These are phyloP conservation scores for Ciona savignyi DNA, from an alignment of 23 tunicate genomes.

Conservation along the genomic window DNA sequence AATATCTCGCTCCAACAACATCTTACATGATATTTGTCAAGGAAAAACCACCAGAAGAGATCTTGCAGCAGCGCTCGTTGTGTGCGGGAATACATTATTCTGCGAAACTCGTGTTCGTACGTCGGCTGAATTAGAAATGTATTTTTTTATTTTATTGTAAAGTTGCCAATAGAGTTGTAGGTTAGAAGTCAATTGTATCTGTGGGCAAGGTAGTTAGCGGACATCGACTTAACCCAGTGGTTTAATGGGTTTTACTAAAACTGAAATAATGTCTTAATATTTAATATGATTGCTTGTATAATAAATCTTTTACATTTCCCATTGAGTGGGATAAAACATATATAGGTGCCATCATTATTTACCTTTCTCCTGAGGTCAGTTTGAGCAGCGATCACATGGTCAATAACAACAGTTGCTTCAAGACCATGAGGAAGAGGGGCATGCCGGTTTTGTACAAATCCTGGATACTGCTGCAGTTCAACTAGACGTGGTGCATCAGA, in stretches of 20 bases:
- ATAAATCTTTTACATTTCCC: too few species aligned
- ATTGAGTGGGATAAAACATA: too few species aligned
- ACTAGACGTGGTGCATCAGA: slow-evolving; percentile 81
- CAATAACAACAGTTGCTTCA: slow-evolving; percentile 44
- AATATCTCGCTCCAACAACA: too few species aligned
- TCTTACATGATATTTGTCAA: slow-evolving; percentile 67
- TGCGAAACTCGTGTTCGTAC: slow-evolving; percentile 24
- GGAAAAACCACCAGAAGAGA: slow-evolving; percentile 83
- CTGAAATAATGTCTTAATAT: too few species aligned
- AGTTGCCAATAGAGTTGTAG: too few species aligned
- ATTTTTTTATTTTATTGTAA: too few species aligned
- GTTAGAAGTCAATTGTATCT: too few species aligned
- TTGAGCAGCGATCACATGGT: slow-evolving; percentile 67
- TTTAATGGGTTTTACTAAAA: too few species aligned
- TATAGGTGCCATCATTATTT: too few species aligned
- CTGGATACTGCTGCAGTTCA: slow-evolving; percentile 87
- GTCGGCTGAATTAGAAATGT: slow-evolving; percentile 42
- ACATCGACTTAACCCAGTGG: too few species aligned
- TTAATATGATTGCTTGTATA: too few species aligned
- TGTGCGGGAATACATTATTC: slow-evolving; percentile 43
- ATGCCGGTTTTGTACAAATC: slow-evolving; percentile 18
- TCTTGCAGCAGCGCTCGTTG: slow-evolving; percentile 71
- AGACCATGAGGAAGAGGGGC: slow-evolving; percentile 71
- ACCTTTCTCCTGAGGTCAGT: slow-evolving; percentile 49
- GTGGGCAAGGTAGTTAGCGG: too few species aligned